Base-by-base conservation (phyloP, 2,888 invertebrate species). In the Cheilosia vulpina region DNA sequence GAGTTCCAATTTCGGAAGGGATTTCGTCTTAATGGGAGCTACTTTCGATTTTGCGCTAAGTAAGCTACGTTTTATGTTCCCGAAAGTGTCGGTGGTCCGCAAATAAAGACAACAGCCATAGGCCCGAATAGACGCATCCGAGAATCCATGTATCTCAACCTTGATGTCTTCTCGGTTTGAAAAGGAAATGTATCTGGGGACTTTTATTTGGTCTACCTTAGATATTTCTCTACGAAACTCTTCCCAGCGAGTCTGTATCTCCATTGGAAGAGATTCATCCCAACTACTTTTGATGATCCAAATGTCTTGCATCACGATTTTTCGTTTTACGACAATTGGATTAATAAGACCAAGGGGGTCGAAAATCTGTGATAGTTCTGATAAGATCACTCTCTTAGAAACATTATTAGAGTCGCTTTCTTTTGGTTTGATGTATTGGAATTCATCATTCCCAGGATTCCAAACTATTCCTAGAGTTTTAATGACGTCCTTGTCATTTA, bases 1-100 rank as follows among this genome's bases (percentile, higher is more conserved):
- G 3, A 90, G 78, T 65, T 90, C 90, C 11, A 90, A 63, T 13
- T 87, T 27, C 11, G 90, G 90, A 24, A 90, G 52, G 2, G 89
- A 81, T 31, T 43, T 47, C 3, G 88, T 60, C 31, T 63, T 82
- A 5, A 72, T 34, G 4, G 83, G 85, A 0, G 85, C 79, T 11
- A 87, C 69, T 31, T 63, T 66, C 2, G 80, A 77, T 41, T 83
- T 87, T 0, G 83, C 68, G 11, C 53, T 31, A 2, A 87, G 17
- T 5, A 84, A 19, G 3, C 19, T 34, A 27, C 65, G 58, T 15
- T 15, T 45, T 0, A 65, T 27, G 0, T 45, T 45, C 2, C 50
- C 62, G 19, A 53, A 6, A 17, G 7, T 0, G 19, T 69, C 31
- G 2, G 45, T 52, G 2, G 38, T 43, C 1, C 79, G 31, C 5